Conservation (phyloP, 2,797 vertebrate species). For the Psittacula echo region DNA sequence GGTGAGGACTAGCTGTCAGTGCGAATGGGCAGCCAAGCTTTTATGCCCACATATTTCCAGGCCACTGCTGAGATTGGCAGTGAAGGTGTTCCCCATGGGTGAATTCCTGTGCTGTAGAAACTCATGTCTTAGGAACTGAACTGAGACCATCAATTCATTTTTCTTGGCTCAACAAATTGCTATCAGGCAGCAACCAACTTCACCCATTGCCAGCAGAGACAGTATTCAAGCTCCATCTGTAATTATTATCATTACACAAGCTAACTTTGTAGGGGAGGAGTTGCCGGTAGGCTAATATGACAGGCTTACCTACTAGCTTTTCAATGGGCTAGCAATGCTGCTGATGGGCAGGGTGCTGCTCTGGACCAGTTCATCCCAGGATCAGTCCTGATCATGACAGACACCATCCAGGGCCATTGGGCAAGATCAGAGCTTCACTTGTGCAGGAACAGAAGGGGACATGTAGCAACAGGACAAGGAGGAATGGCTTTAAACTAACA, state of each 20-base stretch:
- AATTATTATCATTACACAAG: not conserved
- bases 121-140: not conserved
- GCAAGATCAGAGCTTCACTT: not conserved
- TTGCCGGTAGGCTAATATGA: not conserved
- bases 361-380: not conserved
- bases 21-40: not conserved
- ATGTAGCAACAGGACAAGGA: not conserved
- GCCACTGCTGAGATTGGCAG: not conserved
- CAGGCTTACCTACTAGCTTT: not conserved
- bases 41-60: not conserved
- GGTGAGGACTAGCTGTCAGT: not conserved
- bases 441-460: not conserved
- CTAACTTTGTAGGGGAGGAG: not conserved
- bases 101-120: not conserved
- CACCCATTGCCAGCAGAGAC: not conserved
- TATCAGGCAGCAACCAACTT: not conserved
- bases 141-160: not conserved
- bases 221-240: not conserved
- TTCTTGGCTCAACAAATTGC: not conserved
- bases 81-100: not conserved
- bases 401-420: not conserved
- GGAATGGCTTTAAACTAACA: not conserved
- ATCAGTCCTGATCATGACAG: rapidly evolving
- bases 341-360: not conserved
- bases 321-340: not conserved